Conservation (phyloP, 30 jellyfish, hydroid and myxozoan genomes). For the Nemopilema nomurai region DNA sequence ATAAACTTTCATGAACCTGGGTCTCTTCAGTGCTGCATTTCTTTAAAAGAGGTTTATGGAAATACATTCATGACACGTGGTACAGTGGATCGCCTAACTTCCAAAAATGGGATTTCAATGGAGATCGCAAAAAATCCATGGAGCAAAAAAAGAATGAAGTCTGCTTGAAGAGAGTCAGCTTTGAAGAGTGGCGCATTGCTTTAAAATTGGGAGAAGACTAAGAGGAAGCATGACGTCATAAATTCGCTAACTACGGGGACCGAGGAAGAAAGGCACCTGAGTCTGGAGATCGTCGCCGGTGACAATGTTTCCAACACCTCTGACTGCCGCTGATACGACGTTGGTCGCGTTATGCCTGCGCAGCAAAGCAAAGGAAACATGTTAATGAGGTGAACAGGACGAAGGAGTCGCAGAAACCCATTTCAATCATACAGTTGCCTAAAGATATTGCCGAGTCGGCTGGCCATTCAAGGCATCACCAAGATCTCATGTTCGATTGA, state of each 20-base stretch:
- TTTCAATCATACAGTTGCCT: background rate
- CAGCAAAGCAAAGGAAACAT: background rate
- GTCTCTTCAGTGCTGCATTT: background rate
- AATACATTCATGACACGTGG: no score
- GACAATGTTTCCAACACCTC: conserved; percentile 98
- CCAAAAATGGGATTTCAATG: background rate
- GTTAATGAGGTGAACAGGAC: background rate
- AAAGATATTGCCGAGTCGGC: background rate
- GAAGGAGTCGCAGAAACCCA: background rate
- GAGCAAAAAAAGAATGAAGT: background rate
- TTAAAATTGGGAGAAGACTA: no score
- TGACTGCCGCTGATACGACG: conserved; percentile 97
- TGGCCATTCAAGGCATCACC: background rate
- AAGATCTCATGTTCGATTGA: no score
- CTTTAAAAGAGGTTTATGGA: no score
- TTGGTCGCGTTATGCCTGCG: conserved; percentile 85
- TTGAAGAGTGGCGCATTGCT: no score
- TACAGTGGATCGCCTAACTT: background rate
- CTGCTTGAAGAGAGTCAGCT: no score
- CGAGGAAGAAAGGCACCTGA: conserved; percentile 62
- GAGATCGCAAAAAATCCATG: background rate
- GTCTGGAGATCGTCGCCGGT: conserved; percentile 99
- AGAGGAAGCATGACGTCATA: background rate
- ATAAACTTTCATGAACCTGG: background rate
- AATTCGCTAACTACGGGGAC: background rate